Evolutionary conservation across 2,797 vertebrate species (phyloP), one percentile per base, ranked within the genome.

Genomic region (Taenioides sp.): DNA sequence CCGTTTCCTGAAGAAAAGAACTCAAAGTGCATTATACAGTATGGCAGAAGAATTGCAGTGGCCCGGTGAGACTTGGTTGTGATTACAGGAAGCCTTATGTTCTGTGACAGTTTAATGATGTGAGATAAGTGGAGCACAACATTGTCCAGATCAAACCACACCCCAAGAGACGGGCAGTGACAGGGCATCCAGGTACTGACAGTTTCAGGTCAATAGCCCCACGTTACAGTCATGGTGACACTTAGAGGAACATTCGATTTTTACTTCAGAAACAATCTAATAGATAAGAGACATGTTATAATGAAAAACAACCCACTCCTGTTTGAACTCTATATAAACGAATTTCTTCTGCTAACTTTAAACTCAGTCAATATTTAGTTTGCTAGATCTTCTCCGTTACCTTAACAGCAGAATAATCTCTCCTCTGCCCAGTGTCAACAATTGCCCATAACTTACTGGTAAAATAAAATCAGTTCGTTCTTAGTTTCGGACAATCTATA

Each of bases 91-190:
- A 69, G 25, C 17, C 4, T 16, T 65, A 16, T 79, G 62, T 59
- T 22, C 63, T 59, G 37, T 65, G 75, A 81, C 73, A 75, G 31
- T 59, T 73, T 25, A 71, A 54, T 73, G 71, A 73, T 69, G 31
- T 57, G 47, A 25, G 25, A 65, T 55, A 66, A 28, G 40, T 68
- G 64, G 59, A 34, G 17, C 59, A 61, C 59, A 61, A 18, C 65
- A 69, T 67, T 66, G 40, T 52, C 18, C 27, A 73, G 6, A 31
- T 31, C 28, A 61, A 61, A 61, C 57, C 23, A 18, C 47, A 11
- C 34, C 49, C 31, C 50, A 61, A 12, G 54, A 63, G 47, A 68
- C 52, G 28, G 37, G 40, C 28, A 18, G 17, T 14, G 59, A 14
- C 9, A 73, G 61, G 69, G 67, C 79, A 60, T 74, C 58, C 49